Conservation (phyloP, 1,140 invertebrate genomes). For the Pseudachorutes palmiensis region DNA sequence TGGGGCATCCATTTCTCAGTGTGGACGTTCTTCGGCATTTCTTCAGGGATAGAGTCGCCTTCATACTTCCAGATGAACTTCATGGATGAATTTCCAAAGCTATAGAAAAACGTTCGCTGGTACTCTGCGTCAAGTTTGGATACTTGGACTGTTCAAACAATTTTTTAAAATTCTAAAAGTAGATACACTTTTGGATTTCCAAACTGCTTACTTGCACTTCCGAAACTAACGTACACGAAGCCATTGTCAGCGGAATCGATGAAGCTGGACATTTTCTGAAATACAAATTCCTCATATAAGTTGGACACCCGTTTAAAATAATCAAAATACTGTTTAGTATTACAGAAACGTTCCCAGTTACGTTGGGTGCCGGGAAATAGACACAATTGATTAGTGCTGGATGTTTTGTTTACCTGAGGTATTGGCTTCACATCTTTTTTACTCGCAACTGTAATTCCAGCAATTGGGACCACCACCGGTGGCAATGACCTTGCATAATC, state of each 20-base stretch:
- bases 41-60: constrained; percentile 47
- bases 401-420: background rate
- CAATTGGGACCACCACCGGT: constrained; percentile 2
- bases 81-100: constrained; percentile 50
- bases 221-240: constrained; percentile 49
- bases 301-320: no score
- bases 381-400: background rate
- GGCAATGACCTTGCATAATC: constrained; percentile 14
- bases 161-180: background rate
- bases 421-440: background rate
- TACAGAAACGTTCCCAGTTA: no score
- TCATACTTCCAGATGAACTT: constrained; percentile 70
- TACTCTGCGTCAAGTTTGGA: constrained; percentile 43
- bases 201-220: constrained; percentile 39
- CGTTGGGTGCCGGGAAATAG: no score
- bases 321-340: background rate
- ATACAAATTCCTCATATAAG: background rate
- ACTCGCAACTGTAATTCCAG: background rate
- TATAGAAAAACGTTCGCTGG: constrained; percentile 46
- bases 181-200: background rate
- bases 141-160: constrained; percentile 43
- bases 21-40: constrained; percentile 62
- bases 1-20: constrained; percentile 68
- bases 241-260: constrained; percentile 45
- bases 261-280: background rate